Percentiles rank a stretch among this genome's conserved stretches.
Evolutionary conservation across 30 jellyfish, hydroid and myxozoan genomes (phyloP).

Genomic region (Hydractinia symbiolongicarpus): DNA sequence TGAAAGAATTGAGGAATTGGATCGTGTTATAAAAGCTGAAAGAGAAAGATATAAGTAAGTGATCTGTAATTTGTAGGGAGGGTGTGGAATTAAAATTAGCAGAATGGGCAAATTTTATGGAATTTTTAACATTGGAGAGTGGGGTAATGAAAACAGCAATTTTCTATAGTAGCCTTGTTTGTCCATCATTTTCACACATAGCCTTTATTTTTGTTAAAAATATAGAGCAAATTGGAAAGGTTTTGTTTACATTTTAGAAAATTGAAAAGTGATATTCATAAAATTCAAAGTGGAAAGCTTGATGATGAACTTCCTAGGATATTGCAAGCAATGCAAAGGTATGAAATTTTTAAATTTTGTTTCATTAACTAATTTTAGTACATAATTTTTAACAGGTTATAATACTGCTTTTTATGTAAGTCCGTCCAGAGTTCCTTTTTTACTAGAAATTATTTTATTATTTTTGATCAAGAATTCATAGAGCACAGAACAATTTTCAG

Average conservation of each 20-base stretch:
- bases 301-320: constrained; percentile 68
- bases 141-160: too few species aligned
- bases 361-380: not conserved
- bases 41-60: constrained; percentile 65
- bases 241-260: constrained; percentile 29
- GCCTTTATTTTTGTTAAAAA: too few species aligned
- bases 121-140: too few species aligned
- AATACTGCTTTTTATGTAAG: not conserved
- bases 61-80: not conserved
- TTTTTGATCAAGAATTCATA: too few species aligned
- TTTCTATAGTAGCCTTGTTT: too few species aligned
- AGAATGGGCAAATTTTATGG: too few species aligned
- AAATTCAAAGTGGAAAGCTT: constrained; percentile 77
- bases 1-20: constrained; percentile 85
- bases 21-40: constrained; percentile 68
- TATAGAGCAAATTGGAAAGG: too few species aligned
- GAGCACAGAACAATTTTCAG: too few species aligned
- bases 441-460: too few species aligned
- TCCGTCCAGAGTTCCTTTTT: not conserved
- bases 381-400: not conserved
- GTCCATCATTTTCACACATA: too few species aligned
- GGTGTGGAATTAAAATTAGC: not conserved
- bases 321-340: constrained; percentile 86
- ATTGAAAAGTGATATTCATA: constrained; percentile 72
- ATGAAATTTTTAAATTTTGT: too few species aligned